Evolutionary conservation across 2,113 vertebrate genomes (phyloP).

Genomic region (Hylia prasina): DNA sequence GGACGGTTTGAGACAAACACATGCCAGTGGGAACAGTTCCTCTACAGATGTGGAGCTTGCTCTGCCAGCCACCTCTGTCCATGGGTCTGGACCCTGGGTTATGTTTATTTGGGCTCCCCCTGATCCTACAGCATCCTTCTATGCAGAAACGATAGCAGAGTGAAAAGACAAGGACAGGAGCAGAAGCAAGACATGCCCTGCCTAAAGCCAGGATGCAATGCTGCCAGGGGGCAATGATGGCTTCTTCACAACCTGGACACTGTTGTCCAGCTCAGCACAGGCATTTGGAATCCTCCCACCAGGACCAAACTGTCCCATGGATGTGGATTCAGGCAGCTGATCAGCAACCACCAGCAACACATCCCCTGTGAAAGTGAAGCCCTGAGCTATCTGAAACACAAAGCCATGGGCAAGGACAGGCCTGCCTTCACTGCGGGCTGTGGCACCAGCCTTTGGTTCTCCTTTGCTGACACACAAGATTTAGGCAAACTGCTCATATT

Average conservation of each 20-base stretch:
- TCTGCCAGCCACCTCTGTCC: fast-evolving
- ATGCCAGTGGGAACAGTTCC: not conserved
- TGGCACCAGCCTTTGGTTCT: not conserved
- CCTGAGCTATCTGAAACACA: not conserved
- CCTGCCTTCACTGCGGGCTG: not conserved
- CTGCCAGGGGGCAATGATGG: not conserved
- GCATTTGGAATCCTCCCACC: not conserved
- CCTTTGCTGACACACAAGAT: not conserved
- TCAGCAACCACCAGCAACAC: not conserved
- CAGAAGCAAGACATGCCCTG: not conserved
- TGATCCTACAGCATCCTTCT: not conserved
- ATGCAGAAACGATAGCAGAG: not conserved
- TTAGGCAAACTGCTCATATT: not conserved
- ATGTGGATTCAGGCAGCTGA: not conserved
- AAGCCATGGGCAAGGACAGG: not conserved
- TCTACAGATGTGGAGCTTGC: not conserved
- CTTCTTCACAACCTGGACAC: not conserved
- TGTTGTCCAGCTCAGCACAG: not conserved
- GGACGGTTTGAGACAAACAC: fast-evolving
- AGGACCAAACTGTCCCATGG: not conserved
- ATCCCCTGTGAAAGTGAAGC: not conserved
- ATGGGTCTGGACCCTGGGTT: not conserved
- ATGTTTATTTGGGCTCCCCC: not conserved
- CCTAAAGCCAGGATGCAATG: not conserved
- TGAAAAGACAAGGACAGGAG: not conserved